phyloP scores from a whole-genome alignment of 2,888 invertebrate genomes.

The Drosophila rubida region DNA sequence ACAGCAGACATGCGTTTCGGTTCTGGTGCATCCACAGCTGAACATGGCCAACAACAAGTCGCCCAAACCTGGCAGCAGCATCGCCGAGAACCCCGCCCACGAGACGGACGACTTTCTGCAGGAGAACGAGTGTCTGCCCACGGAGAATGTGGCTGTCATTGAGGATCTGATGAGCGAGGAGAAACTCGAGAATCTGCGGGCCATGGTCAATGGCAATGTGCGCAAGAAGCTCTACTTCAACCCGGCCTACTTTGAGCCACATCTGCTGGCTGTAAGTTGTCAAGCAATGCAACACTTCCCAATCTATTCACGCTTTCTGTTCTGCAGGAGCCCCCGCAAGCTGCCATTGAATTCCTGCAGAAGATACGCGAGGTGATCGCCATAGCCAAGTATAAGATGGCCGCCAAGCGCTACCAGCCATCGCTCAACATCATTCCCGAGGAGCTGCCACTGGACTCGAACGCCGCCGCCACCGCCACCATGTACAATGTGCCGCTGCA shows the following conservation, averaged over 20 bases:
- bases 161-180: constrained; percentile 90
- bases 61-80: constrained; percentile 58
- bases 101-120: constrained; percentile 81
- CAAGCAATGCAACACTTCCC: neutral
- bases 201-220: constrained; percentile 89
- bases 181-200: constrained; percentile 88
- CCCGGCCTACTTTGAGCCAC: constrained; percentile 96
- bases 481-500: constrained; percentile 86
- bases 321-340: constrained; percentile 92
- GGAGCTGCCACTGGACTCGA: constrained; percentile 85
- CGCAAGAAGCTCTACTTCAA: constrained; percentile 94
- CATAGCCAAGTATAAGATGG: constrained; percentile 95
- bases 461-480: constrained; percentile 57
- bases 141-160: constrained; percentile 93
- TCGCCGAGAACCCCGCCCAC: constrained; percentile 53
- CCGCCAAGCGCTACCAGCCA: constrained; percentile 91
- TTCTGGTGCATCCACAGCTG: constrained; percentile 88
- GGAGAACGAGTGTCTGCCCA: constrained; percentile 89
- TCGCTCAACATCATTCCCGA: constrained; percentile 92
- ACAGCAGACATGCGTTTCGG: constrained; percentile 90
- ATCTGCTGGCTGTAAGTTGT: constrained; percentile 90
- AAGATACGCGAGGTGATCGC: constrained; percentile 96
- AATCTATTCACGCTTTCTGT: neutral
- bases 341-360: constrained; percentile 94
- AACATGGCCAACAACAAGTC: constrained; percentile 57